Evolutionary conservation across 2,797 vertebrate species (phyloP).

Genomic region (Cyclura pinguis): DNA sequence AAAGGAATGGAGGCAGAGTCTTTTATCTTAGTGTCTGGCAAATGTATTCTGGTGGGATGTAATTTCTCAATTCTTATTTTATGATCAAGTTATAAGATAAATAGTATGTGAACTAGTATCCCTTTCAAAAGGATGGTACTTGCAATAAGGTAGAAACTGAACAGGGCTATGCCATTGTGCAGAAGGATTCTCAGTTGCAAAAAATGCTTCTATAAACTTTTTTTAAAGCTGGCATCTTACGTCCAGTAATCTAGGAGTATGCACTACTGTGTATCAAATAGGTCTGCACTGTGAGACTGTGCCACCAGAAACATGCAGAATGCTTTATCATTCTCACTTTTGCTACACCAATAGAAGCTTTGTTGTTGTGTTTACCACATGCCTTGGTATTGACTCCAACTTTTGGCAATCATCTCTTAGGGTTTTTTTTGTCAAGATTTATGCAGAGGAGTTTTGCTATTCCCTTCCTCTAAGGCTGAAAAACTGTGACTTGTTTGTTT

Average conservation of each 20-base stretch:
- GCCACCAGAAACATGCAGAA: neutral
- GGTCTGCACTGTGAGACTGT: too few relatives aligned
- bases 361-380: neutral
- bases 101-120: neutral
- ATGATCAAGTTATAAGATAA: slow-evolving; percentile 22
- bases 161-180: neutral
- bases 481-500: too few relatives aligned
- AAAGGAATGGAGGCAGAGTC: slow-evolving; percentile 25
- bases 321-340: neutral
- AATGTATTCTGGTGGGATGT: slow-evolving; percentile 4
- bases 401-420: too few relatives aligned
- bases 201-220: neutral
- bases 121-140: neutral
- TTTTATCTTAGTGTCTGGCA: neutral
- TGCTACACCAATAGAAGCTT: neutral
- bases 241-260: neutral
- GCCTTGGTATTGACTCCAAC: too few relatives aligned
- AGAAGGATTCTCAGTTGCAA: neutral
- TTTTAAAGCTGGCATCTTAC: neutral
- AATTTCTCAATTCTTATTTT: neutral
- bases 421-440: too few relatives aligned
- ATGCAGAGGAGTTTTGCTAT: too few relatives aligned
- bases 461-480: too few relatives aligned
- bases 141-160: neutral
- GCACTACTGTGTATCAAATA: neutral